Conservation (phyloP, 2,113 vertebrate genomes). For the Apistogramma diplotaenia region DNA sequence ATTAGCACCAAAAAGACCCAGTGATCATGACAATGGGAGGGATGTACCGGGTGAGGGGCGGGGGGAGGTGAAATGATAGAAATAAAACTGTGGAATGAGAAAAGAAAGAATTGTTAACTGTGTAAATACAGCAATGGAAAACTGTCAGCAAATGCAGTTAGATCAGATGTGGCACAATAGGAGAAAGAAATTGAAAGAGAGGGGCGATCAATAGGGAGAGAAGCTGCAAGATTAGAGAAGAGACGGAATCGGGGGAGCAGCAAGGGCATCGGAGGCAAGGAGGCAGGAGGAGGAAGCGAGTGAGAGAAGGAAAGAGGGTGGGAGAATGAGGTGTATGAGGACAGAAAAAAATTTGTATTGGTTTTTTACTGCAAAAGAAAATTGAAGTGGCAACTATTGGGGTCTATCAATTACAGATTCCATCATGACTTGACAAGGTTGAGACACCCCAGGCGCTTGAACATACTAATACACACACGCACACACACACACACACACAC, state of each 20-base stretch:
- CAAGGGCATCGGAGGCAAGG: conserved; percentile 33
- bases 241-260: conserved; percentile 14
- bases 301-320: background rate
- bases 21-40: background rate
- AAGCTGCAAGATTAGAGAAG: conserved; percentile 29
- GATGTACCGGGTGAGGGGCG: background rate
- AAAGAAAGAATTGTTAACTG: conserved; percentile 7
- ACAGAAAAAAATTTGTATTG: background rate
- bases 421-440: conserved; percentile 65
- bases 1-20: conserved; percentile 10
- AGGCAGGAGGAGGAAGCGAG: background rate
- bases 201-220: conserved; percentile 13
- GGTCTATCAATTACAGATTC: conserved; percentile 65
- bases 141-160: background rate
- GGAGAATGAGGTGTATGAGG: background rate
- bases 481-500: background rate
- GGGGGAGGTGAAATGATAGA: background rate
- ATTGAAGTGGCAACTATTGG: conserved; percentile 62
- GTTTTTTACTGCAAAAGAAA: conserved; percentile 64
- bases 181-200: conserved; percentile 20
- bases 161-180: background rate
- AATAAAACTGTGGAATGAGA: background rate
- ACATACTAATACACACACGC: background rate
- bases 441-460: conserved; percentile 43
- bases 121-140: conserved; percentile 1